Evolutionary conservation across 2,888 invertebrate genomes (phyloP), one percentile per base, ranked within the genome.

Genomic region (Erebia aethiops): DNA sequence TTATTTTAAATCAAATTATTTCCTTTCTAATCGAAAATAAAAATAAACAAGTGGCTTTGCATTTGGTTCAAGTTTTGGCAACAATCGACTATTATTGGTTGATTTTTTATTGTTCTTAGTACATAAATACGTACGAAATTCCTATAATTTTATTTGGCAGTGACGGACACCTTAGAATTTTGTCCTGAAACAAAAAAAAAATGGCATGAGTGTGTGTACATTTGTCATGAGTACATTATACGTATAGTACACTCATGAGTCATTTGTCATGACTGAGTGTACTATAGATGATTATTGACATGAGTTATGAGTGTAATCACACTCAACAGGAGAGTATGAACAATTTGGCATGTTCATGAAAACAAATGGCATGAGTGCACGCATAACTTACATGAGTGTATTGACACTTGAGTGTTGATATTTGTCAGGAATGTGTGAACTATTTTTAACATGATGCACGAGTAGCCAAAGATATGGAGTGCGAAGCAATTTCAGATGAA

Each of bases 131-230:
- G 75, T 76, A 76, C 75, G 72, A 71, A 62, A 77, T 58, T 74
- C 69, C 77, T 79, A 77, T 64, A 64, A 65, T 18, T 56, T 76
- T 79, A 78, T 80, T 80, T 81, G 80, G 80, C 80, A 80, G 80
- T 77, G 74, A 71, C 74, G 76, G 72, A 75, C 74, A 67, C 64
- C 68, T 76, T 68, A 76, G 56, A 76, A 74, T 77, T 70, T 74
- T 76, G 75, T 77, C 76, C 80, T 80, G 79, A 0, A 76, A 77
- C 69, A 14, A 70, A 70, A 65, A 56, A 73, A 10, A 67, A 60
- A 35, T 13, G 9, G 2, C 1, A 18, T 56, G 13, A 56, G 21
- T 56, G 52, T 56, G 52, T 8, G 51, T n/a, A 35, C 7, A 35
- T 35, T 35, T 35, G 35, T 35, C 35, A 35, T 35, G 35, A 35